Base-by-base conservation (phyloP, 2,888 invertebrate species). In the Trissoscelio sp. region DNA sequence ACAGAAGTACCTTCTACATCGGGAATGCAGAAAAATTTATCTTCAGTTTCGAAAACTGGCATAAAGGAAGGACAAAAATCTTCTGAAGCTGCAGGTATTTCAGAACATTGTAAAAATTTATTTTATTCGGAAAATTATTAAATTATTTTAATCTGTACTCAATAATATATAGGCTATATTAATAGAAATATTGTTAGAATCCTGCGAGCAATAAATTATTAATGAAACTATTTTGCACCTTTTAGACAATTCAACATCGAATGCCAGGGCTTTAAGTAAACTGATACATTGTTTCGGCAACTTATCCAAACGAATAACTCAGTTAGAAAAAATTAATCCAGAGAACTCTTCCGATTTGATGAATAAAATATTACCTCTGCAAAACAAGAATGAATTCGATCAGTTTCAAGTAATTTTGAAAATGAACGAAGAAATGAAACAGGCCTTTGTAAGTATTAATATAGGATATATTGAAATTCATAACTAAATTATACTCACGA, bases 171-270 rank as follows among this genome's bases (percentile, higher is more conserved):
- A 31, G 9, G 3, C 31, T 31, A 31, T 3, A 31, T 1, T 31
- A 31, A 31, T 31, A 31, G 7, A 9, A n/a, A n/a, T n/a, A n/a
- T n/a, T n/a, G n/a, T n/a, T n/a, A n/a, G n/a, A n/a, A n/a, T n/a
- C n/a, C n/a, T n/a, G n/a, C n/a, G n/a, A n/a, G n/a, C n/a, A n/a
- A n/a, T n/a, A 31, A 28, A 28, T 28, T 5, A 28, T 28, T 6
- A 28, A 28, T 28, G 18, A 1, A 48, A 24, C 18, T 51, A 3
- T 9, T 44, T 51, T 51, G 12, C 4, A 51, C 22, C n/a, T 51
- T n/a, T 2, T 24, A 22, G 48, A 51, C 12, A 51, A 51, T 51
- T 51, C 24, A 22, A 51, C 48, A 24, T 51, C 48, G 24, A 51
- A 22, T 51, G 24, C 22, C 48, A 51, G 24, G 24, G 18, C 24